Evolutionary conservation across 2,888 invertebrate genomes (phyloP).

Genomic region (Schizotus pectinicornis): DNA sequence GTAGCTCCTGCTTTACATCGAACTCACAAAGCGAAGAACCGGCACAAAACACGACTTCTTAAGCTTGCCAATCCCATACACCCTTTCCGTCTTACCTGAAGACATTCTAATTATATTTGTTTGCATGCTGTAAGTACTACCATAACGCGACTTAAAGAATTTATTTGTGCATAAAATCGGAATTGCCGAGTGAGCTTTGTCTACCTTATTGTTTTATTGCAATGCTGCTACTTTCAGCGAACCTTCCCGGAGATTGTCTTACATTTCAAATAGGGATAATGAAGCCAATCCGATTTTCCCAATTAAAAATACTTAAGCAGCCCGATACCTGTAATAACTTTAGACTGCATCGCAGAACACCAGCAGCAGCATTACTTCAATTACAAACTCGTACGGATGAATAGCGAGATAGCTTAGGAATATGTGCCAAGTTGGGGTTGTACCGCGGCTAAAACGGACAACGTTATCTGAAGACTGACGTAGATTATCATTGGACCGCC

Average conservation of each 20-base stretch:
- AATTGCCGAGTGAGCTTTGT: constrained; percentile 46
- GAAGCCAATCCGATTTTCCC: constrained; percentile 61
- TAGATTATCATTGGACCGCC: constrained; percentile 56
- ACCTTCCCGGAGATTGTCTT: constrained; percentile 49
- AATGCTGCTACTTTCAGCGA: constrained; percentile 41
- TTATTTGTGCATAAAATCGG: constrained; percentile 53
- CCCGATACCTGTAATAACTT: constrained; percentile 39
- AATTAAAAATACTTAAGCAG: constrained; percentile 58
- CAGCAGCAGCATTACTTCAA: not conserved
- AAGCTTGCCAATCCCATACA: constrained; percentile 43
- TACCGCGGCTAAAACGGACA: constrained; percentile 31
- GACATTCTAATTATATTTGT: constrained; percentile 40
- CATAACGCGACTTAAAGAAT: constrained; percentile 34
- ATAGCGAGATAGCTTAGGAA: constrained; percentile 22
- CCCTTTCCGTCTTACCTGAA: constrained; percentile 41
- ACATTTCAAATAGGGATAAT: constrained; percentile 55
- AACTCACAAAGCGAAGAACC: constrained; percentile 44
- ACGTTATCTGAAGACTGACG: constrained; percentile 52
- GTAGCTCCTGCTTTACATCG: constrained; percentile 41
- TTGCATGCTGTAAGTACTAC: constrained; percentile 30
- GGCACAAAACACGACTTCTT: constrained; percentile 44
- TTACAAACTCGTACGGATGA: constrained; percentile 20
- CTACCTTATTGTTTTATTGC: constrained; percentile 49
- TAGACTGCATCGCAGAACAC: not conserved
- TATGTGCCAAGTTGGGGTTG: constrained; percentile 24